A percentile compares a stretch with the other conserved stretches of the same genome.
Evolutionary conservation across 2,797 vertebrate species (phyloP).

Genomic region (Falco rusticolus): DNA sequence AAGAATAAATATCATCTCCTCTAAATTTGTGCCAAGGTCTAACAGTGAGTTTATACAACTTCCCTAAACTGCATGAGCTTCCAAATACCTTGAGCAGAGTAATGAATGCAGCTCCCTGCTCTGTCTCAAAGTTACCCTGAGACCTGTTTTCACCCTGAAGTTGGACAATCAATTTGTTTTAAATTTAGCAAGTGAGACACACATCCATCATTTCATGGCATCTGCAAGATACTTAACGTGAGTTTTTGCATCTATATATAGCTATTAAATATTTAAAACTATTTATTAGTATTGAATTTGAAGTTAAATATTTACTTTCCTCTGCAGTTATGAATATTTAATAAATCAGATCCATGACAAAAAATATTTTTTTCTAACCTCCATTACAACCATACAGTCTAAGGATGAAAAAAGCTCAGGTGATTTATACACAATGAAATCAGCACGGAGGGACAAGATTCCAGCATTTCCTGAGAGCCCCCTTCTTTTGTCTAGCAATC

Average conservation of each 20-base stretch:
- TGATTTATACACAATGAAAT: background rate
- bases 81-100: background rate
- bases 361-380: background rate
- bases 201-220: background rate
- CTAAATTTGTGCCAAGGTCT: background rate
- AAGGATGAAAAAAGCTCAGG: background rate
- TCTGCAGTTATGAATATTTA: background rate
- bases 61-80: background rate
- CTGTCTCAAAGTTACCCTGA: background rate
- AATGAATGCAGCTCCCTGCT: background rate
- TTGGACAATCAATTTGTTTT: background rate
- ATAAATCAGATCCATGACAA: background rate
- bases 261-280: background rate
- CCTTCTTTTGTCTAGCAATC: background rate
- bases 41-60: background rate
- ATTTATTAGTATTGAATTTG: background rate
- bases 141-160: rapidly evolving
- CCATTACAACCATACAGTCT: background rate
- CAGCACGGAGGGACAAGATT: background rate
- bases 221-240: background rate
- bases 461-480: background rate
- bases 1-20: background rate
- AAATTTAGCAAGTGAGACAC: background rate
- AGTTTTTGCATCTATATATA: background rate
- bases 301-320: background rate